A percentile compares a stretch with the other conserved stretches of the same genome.
These are phyloP conservation scores for Dorcus hopei DNA, from an alignment of 2,888 invertebrate genomes.

Conservation along the genomic window DNA sequence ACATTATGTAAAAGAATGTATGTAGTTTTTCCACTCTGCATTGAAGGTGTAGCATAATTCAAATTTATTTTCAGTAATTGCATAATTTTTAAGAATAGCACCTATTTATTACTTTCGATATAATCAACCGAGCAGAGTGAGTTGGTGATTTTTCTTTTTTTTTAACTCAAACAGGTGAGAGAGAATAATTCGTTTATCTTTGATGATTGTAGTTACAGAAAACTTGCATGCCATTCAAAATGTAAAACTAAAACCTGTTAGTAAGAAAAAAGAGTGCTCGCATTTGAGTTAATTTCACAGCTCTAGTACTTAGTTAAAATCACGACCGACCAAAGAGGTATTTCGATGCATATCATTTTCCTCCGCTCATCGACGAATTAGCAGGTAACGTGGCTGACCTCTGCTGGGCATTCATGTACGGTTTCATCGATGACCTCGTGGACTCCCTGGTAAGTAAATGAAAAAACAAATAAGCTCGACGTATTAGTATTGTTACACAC, in stretches of 20 bases:
- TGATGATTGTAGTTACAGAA: too few relatives aligned
- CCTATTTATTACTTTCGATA: too few relatives aligned
- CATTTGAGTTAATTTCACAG: slow-evolving; percentile 18
- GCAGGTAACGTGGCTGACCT: slow-evolving; percentile 86
- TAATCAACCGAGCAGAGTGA: too few relatives aligned
- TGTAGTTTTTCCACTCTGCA: too few relatives aligned
- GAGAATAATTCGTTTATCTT: too few relatives aligned
- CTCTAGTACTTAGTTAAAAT: slow-evolving; percentile 17
- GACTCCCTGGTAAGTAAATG: slow-evolving; percentile 60
- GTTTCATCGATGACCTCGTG: slow-evolving; percentile 72
- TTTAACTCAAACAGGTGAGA: too few relatives aligned
- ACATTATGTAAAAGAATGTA: too few relatives aligned
- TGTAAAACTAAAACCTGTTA: slow-evolving; percentile 5
- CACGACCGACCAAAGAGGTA: slow-evolving; percentile 3
- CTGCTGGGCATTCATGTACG: slow-evolving; percentile 71
- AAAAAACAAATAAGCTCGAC: not conserved
- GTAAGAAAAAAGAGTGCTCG: slow-evolving; percentile 4
- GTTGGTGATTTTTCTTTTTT: too few relatives aligned
- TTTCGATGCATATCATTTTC: slow-evolving; percentile 35
- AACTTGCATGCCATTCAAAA: not conserved
- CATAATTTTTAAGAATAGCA: too few relatives aligned
- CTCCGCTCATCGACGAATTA: slow-evolving; percentile 71
- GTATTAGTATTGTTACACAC: not conserved
- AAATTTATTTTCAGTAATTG: too few relatives aligned
- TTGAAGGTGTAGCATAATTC: too few relatives aligned